A percentile compares a stretch with the other conserved stretches of the same genome.
Conservation (phyloP, 2,888 invertebrate genomes). For the Tortrix viridana region DNA sequence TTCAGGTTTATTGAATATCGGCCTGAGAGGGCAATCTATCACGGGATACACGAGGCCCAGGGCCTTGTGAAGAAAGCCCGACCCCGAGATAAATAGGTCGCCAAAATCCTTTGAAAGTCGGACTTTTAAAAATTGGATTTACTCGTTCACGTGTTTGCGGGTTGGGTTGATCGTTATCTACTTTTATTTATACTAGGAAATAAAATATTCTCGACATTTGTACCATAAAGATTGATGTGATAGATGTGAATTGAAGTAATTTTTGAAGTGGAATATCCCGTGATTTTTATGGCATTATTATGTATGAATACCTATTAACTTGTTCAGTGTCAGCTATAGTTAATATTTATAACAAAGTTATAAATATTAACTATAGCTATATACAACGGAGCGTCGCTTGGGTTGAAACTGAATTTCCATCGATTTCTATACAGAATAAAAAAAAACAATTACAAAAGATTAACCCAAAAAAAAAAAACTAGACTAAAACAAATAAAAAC, state of each 20-base stretch:
- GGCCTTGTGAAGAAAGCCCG: constrained; percentile 60
- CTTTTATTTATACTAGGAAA: constrained; percentile 11
- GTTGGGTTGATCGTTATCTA: constrained; percentile 51
- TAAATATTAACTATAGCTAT: no score
- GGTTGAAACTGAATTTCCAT: no score
- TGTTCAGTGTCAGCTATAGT: no score
- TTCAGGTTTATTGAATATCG: constrained; percentile 72
- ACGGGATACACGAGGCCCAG: constrained; percentile 58
- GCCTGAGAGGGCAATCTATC: constrained; percentile 67
- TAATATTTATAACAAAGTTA: no score
- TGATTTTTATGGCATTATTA: no score
- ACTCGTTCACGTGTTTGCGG: constrained; percentile 59
- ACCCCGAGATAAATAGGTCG: constrained; percentile 63
- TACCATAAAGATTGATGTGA: not conserved
- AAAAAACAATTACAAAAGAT: no score
- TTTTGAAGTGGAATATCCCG: no score
- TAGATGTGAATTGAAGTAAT: not conserved
- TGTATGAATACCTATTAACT: no score
- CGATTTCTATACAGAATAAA: no score
- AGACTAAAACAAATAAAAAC: no score
- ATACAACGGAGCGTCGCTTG: no score
- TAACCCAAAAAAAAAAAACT: no score
- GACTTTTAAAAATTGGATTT: constrained; percentile 69
- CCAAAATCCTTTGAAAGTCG: constrained; percentile 61
- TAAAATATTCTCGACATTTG: constrained; percentile 4